Conservation (phyloP, 2,113 vertebrate species). For the Cololabis saira region DNA sequence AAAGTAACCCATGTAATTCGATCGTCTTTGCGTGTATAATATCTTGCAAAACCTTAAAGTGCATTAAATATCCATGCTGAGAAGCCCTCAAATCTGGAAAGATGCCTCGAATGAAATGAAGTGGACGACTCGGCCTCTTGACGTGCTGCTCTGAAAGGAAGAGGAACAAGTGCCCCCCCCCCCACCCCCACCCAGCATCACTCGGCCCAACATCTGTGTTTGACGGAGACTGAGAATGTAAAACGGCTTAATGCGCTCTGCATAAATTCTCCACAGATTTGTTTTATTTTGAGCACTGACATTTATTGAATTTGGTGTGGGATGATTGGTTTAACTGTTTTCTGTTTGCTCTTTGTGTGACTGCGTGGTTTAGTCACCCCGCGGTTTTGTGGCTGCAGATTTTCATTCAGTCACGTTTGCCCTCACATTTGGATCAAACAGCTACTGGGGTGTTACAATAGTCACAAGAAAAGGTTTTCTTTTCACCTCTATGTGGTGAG, state of each 20-base stretch:
- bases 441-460: neutral
- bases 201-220: too few species aligned
- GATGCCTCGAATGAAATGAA: constrained; percentile 42
- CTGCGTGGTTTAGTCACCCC: neutral
- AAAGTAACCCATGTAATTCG: constrained; percentile 17
- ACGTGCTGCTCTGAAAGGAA: too few species aligned
- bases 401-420: neutral
- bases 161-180: too few species aligned
- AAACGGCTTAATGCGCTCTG: too few species aligned
- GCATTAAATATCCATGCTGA: constrained; percentile 39
- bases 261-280: too few species aligned
- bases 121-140: constrained; percentile 60
- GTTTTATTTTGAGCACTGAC: constrained; percentile 25
- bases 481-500: neutral
- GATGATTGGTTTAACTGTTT: constrained; percentile 20
- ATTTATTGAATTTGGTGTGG: constrained; percentile 16
- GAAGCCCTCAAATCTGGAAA: constrained; percentile 57
- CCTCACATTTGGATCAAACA: constrained; percentile 4
- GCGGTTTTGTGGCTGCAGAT: constrained; percentile 10
- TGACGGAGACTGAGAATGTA: too few species aligned
- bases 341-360: constrained; percentile 1
- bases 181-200: neutral
- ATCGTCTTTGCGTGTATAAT: constrained; percentile 52
- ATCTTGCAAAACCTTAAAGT: constrained; percentile 55
- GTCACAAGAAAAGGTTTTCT: neutral